Percentiles rank a stretch among this genome's conserved stretches.
Conservation (phyloP, 2,113 vertebrate species). For the Tricholaema leucomelas region DNA sequence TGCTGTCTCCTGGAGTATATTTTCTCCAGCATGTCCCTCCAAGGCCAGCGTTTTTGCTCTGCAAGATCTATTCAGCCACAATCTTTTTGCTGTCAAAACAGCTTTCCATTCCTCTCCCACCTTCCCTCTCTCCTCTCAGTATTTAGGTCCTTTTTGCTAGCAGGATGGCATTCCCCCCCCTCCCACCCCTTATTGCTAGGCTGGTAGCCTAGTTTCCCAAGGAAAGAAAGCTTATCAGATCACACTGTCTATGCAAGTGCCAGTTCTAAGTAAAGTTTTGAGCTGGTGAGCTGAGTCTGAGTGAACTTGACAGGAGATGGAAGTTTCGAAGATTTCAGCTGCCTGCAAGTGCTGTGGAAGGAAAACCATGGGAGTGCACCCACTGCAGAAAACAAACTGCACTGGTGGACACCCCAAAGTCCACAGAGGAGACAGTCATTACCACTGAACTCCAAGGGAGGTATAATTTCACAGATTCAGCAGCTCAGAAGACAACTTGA, state of each 20-base stretch:
- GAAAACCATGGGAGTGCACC: neutral
- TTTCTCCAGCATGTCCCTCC: neutral
- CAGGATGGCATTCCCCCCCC: neutral
- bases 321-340: neutral
- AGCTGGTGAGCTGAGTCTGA: constrained; percentile 16
- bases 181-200: neutral
- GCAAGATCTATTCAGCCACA: neutral
- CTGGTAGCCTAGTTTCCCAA: constrained; percentile 50
- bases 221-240: constrained; percentile 36
- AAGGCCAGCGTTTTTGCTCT: neutral
- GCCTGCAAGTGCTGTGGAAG: neutral
- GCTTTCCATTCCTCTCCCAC: constrained; percentile 9
- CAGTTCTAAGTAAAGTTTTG: constrained; percentile 42
- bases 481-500: neutral
- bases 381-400: neutral
- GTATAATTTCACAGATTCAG: constrained; percentile 10
- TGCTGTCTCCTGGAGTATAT: neutral
- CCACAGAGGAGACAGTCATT: neutral
- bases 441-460: neutral
- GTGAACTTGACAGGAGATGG: neutral
- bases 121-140: neutral
- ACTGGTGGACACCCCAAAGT: neutral
- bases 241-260: constrained; percentile 46
- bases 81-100: neutral
- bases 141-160: constrained; percentile 3